Conservation (phyloP, 2,888 invertebrate species). For the Chesias legatella region DNA sequence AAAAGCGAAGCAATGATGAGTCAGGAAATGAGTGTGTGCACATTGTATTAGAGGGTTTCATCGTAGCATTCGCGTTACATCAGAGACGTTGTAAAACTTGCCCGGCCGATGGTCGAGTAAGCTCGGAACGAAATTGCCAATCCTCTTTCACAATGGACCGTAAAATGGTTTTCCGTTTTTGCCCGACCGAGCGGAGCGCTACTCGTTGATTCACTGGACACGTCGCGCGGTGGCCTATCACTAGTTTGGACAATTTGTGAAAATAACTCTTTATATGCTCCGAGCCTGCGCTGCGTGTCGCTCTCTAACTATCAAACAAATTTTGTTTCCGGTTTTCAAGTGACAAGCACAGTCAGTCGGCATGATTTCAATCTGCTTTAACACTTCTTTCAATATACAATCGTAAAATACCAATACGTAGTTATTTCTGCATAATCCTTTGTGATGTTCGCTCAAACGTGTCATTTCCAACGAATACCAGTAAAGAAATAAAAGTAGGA, state of each 20-base stretch:
- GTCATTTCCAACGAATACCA: slow-evolving; percentile 5
- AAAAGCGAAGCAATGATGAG: slow-evolving; percentile 27
- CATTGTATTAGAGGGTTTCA: slow-evolving; percentile 54
- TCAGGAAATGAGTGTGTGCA: slow-evolving; percentile 36
- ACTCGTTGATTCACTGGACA: slow-evolving; percentile 77
- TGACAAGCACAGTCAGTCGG: neutral
- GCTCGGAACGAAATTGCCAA: slow-evolving; percentile 77
- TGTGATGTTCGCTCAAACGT: slow-evolving; percentile 4
- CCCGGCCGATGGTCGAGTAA: slow-evolving; percentile 73
- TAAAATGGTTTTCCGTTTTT: slow-evolving; percentile 81
- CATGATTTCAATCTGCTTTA: too few relatives aligned
- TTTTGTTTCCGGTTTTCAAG: slow-evolving; percentile 3
- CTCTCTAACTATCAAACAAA: slow-evolving; percentile 19
- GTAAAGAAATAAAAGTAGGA: slow-evolving; percentile 9
- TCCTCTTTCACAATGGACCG: slow-evolving; percentile 80
- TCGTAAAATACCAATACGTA: too few relatives aligned
- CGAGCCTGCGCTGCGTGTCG: slow-evolving; percentile 32
- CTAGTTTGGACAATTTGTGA: slow-evolving; percentile 64
- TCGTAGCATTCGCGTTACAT: slow-evolving; percentile 61
- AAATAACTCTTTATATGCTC: slow-evolving; percentile 63
- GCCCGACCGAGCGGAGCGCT: slow-evolving; percentile 72
- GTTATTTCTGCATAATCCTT: too few relatives aligned
- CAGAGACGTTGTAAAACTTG: slow-evolving; percentile 73
- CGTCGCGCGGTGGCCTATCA: slow-evolving; percentile 71
- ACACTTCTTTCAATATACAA: too few relatives aligned